Evolutionary conservation across 2,888 invertebrate genomes (phyloP).

Genomic region (Sclerodermus sp.): DNA sequence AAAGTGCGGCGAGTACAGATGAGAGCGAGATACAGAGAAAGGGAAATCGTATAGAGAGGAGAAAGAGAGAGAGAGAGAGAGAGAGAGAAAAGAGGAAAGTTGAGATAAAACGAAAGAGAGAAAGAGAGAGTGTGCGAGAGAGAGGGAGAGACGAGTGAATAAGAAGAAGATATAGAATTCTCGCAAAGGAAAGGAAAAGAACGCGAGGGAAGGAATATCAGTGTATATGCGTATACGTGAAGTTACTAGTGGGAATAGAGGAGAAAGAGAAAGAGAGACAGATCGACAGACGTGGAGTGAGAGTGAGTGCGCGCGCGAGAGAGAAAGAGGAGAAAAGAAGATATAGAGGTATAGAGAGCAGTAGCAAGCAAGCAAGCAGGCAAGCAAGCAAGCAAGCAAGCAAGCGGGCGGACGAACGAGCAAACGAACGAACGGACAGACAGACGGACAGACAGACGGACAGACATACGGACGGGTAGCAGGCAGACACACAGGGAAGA

Average conservation of each 20-base stretch:
- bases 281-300: conserved; percentile 1
- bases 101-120: not conserved
- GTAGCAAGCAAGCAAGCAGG: conserved; percentile 4
- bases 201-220: too few species aligned
- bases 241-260: too few species aligned
- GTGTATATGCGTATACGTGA: too few species aligned
- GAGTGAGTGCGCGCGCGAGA: conserved; percentile 3
- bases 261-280: not conserved
- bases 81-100: conserved; percentile 3
- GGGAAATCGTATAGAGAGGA: too few species aligned
- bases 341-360: conserved; percentile 4
- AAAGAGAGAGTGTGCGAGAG: conserved; percentile 11
- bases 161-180: conserved; percentile 5
- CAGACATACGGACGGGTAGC: too few species aligned
- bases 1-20: not conserved
- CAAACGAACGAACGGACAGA: not conserved
- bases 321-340: conserved; percentile 5
- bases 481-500: too few species aligned
- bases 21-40: not conserved
- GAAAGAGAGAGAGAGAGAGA: conserved; percentile 8
- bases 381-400: not conserved
- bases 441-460: conserved; percentile 18
- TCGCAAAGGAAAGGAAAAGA: conserved; percentile 1
- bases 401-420: not conserved
- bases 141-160: conserved; percentile 12